Evolutionary conservation across 2,797 vertebrate genomes (phyloP).

Genomic region (Lagothrix lagotricha): DNA sequence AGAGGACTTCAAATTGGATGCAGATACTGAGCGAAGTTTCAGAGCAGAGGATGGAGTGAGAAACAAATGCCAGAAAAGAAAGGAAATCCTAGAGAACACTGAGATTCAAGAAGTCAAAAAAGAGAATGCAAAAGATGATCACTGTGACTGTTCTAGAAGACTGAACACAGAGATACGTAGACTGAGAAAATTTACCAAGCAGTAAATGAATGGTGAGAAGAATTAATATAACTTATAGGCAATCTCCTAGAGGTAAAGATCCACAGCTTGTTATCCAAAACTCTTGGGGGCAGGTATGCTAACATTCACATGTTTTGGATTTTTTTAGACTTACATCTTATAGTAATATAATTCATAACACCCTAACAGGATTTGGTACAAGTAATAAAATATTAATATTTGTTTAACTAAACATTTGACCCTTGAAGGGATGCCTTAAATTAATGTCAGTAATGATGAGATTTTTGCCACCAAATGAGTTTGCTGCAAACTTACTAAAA

Average conservation of each 20-base stretch:
- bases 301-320: background rate
- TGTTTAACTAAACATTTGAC: background rate
- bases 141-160: background rate
- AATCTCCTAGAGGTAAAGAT: background rate
- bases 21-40: background rate
- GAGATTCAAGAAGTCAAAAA: background rate
- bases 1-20: background rate
- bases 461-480: background rate
- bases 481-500: background rate
- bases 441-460: background rate
- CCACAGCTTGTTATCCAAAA: background rate
- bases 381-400: background rate
- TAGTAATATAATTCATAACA: background rate
- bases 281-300: background rate
- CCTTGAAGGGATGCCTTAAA: background rate
- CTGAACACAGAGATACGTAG: background rate
- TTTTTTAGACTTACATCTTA: background rate
- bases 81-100: background rate
- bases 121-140: background rate
- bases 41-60: background rate
- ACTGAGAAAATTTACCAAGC: background rate
- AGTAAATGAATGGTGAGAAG: background rate
- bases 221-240: rapidly evolving
- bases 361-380: background rate
- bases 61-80: background rate